A percentile compares a stretch with the other conserved stretches of the same genome.
These are phyloP conservation scores for Suricata suricatta DNA, from an alignment of 2,113 vertebrate species.

Conservation along the genomic window DNA sequence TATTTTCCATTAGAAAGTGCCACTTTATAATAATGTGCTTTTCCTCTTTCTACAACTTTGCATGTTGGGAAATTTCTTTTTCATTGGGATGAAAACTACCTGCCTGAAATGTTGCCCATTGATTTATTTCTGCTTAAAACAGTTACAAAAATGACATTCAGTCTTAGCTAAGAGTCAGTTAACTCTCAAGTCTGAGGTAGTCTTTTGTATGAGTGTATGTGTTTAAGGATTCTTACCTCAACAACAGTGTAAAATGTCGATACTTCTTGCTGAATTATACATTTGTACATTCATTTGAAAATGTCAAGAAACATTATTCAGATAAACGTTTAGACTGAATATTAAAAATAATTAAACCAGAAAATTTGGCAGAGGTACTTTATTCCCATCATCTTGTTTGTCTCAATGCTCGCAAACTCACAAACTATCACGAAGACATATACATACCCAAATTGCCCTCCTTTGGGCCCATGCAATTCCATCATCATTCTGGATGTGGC, in stretches of 20 bases:
- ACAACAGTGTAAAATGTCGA: not conserved
- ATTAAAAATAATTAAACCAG: not conserved
- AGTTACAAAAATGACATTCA: not conserved
- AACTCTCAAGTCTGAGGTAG: not conserved
- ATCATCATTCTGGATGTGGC: not conserved
- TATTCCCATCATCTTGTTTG: not conserved
- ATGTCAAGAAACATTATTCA: not conserved
- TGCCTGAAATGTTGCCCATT: not conserved
- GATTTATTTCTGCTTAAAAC: not conserved
- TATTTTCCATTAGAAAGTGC: not conserved
- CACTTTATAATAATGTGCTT: not conserved
- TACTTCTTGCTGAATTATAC: not conserved
- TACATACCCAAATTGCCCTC: not conserved
- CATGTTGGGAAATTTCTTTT: not conserved
- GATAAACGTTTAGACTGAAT: not conserved
- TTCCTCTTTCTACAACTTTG: not conserved
- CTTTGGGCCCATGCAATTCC: not conserved
- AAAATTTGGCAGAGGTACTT: not conserved
- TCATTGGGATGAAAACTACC: not conserved
- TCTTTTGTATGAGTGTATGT: not conserved
- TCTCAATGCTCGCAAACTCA: not conserved
- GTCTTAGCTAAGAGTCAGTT: not conserved
- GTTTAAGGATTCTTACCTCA: not conserved
- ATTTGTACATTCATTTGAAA: constrained; percentile 7
- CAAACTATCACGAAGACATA: not conserved